Base-by-base conservation (phyloP, 2,797 vertebrate species). In the Channallabes apus region DNA sequence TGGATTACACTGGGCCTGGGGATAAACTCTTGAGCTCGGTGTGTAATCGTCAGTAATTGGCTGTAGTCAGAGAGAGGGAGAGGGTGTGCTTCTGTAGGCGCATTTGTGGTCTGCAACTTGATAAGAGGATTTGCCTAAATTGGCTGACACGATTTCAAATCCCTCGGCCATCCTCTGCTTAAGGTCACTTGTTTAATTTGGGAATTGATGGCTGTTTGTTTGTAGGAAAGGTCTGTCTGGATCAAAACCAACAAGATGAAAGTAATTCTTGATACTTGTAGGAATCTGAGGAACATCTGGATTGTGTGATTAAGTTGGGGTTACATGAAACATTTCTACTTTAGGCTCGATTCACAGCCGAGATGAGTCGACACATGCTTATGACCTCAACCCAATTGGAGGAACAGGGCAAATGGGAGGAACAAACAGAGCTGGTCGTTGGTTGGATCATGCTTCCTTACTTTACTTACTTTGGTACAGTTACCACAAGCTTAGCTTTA, bases 41-140 rank as follows among this genome's bases (percentile, higher is more conserved):
- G 73, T 78, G 73, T 86, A 86, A 83, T 86, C 64, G 1, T 69
- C 22, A 79, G 80, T 82, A 86, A 86, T 79, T 69, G 73, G 80
- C 35, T 71, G 56, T 11, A 65, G 78, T 29, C 32, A 58, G 32
- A 41, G 75, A 24, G 54, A 29, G 54, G 46, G 69, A 17, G 73
- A 76, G 73, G 35, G 65, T 71, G 32, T 18, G 64, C 29, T 72
- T 18, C 56, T 72, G 22, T 61, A 41, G 68, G 64, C 24, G 41
- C 24, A 35, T 27, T 83, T 64, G 58, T 81, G 84, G 59, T 82
- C 54, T 68, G 51, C 51, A 2, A 32, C 29, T 62, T 41, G 84
- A 86, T 86, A 86, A 82, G 71, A 82, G 85, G 85, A 86, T 86
- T 82, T 86, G 62, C 35, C 51, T 69, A 67, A 85, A 82, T 82